These are phyloP conservation scores for Drosophila lacteicornis DNA, from an alignment of 1,140 invertebrate genomes.

Conservation along the genomic window DNA sequence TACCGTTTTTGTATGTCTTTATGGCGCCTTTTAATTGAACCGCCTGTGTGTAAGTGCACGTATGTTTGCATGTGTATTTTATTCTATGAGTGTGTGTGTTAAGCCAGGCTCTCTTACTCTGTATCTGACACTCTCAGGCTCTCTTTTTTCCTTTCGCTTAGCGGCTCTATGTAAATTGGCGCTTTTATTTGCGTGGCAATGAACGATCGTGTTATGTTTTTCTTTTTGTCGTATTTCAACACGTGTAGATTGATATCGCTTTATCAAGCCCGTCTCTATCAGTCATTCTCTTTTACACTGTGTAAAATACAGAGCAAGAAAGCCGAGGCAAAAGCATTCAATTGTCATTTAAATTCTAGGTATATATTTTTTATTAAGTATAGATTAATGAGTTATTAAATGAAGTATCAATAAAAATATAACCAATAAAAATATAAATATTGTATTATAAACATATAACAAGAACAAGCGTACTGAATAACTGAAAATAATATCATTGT, in stretches of 20 bases:
- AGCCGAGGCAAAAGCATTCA: not conserved
- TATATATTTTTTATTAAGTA: no score
- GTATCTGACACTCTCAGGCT: not conserved
- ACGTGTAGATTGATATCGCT: slow-evolving; percentile 50
- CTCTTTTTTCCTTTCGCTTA: slow-evolving; percentile 3
- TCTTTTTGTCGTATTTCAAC: slow-evolving; percentile 23
- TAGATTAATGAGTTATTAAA: no score
- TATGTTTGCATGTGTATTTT: not conserved
- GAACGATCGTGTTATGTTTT: slow-evolving; percentile 54
- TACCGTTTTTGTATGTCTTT: no score
- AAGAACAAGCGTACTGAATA: no score
- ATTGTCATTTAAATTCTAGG: not conserved
- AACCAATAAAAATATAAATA: no score
- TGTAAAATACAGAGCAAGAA: slow-evolving; percentile 1
- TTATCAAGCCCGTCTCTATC: slow-evolving; percentile 43
- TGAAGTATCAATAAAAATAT: no score
- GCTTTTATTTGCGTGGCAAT: slow-evolving; percentile 61
- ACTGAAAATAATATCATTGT: no score
- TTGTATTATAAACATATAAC: no score
- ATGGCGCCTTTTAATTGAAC: no score
- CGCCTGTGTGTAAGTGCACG: no score
- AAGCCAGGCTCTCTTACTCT: slow-evolving; percentile 6
- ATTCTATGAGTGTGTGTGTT: slow-evolving; percentile 10
- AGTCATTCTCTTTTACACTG: slow-evolving; percentile 10
- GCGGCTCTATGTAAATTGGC: slow-evolving; percentile 47